phyloP scores from a whole-genome alignment of 2,888 invertebrate genomes.

The Cantharis flavilabris region DNA sequence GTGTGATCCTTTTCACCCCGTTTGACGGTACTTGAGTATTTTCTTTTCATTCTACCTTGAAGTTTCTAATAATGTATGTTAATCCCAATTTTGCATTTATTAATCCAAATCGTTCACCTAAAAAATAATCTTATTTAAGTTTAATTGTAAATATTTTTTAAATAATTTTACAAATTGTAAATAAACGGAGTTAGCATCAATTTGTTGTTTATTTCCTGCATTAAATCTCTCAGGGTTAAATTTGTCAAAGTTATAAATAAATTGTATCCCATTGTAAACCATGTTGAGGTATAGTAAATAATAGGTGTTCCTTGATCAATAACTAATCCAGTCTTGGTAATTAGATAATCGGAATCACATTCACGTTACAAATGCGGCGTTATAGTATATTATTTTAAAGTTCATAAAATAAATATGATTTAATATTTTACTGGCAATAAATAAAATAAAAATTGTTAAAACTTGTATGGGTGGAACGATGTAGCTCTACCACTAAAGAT shows the following conservation, averaged over 20 bases:
- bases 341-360: slow-evolving; percentile 42
- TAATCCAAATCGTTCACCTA: slow-evolving; percentile 51
- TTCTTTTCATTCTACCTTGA: slow-evolving; percentile 41
- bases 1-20: too few species aligned
- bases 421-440: background rate
- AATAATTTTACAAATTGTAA: too few species aligned
- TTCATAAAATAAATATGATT: slow-evolving; percentile 46
- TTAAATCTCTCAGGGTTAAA: background rate
- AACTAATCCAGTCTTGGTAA: slow-evolving; percentile 39
- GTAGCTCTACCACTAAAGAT: too few species aligned
- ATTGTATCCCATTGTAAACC: slow-evolving; percentile 45
- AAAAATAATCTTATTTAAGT: slow-evolving; percentile 17
- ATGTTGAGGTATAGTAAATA: slow-evolving; percentile 46
- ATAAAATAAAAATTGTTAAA: too few species aligned
- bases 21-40: slow-evolving; percentile 45
- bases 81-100: slow-evolving; percentile 49
- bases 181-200: background rate
- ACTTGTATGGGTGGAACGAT: too few species aligned
- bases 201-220: background rate
- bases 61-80: slow-evolving; percentile 43
- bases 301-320: slow-evolving; percentile 50
- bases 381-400: slow-evolving; percentile 53
- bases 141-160: too few species aligned
- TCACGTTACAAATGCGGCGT: slow-evolving; percentile 45
- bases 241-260: too few species aligned